Evolutionary conservation across 2,888 invertebrate genomes (phyloP), one percentile per base, ranked within the genome.

Genomic region (Acleris holmiana): DNA sequence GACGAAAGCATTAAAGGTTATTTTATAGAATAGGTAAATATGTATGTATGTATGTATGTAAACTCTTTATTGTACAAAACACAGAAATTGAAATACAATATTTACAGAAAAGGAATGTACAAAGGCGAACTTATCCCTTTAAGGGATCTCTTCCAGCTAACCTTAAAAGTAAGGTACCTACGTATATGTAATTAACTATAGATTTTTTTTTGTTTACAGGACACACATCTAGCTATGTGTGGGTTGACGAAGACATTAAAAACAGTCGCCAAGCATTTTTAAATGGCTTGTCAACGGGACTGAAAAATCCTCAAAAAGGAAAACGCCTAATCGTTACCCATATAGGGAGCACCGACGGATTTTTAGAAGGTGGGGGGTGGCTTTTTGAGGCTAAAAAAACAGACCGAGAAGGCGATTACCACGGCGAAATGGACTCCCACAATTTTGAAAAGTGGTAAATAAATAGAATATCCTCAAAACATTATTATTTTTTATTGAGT

Each of bases 351-450:
- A 57, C 17, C 21, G 66, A 69, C 8, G 69, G 70, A 10, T 74
- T 74, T 59, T 18, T 71, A 19, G 68, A 71, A 61, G 71, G 55
- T 15, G 68, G 60, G 10, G 58, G 60, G 21, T 68, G 55, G 49
- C 60, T 74, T 50, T 71, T 71, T 62, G 67, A 73, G 55, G 68
- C 63, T 8, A 70, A 71, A 64, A 71, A 71, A 60, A 46, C 18
- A 29, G 2, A 29, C 29, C 29, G 29, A 13, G 47, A 60, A 2
- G 68, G 65, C 10, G 66, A 70, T 61, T 67, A 70, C 57, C 69
- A 69, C 29, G 58, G 61, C 10, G 64, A 68, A 67, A 73, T 70
- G 68, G 67, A 69, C 54, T 57, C 70, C 15, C 50, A 64, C 41
- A 65, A 69, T 55, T 73, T 69, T 50, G 68, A 73, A 67, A 61